Percentiles rank a stretch among this genome's conserved stretches.
These are phyloP conservation scores for Athalia cordata DNA, from an alignment of 2,888 invertebrate species.

Conservation along the genomic window DNA sequence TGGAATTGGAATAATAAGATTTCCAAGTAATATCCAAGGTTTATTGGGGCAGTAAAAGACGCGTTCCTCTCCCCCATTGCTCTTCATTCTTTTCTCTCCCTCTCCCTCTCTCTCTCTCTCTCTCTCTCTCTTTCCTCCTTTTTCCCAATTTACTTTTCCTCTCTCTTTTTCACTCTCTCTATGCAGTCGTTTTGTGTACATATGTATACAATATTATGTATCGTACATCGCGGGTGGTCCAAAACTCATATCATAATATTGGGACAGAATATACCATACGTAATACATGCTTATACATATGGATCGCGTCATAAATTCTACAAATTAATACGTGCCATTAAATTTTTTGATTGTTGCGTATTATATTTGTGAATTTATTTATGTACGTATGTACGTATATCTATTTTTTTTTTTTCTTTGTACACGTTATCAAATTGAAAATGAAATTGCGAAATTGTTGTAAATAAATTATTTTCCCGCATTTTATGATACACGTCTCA, in stretches of 20 bases:
- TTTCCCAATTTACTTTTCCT: neutral
- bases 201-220: too few species aligned
- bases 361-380: too few species aligned
- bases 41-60: constrained; percentile 43
- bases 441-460: too few species aligned
- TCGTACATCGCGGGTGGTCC: constrained; percentile 17
- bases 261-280: neutral
- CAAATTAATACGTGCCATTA: too few species aligned
- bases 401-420: too few species aligned
- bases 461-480: neutral
- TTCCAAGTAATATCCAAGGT: constrained; percentile 46
- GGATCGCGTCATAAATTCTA: too few species aligned
- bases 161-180: neutral
- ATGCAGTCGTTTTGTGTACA: too few species aligned
- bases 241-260: neutral
- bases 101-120: neutral
- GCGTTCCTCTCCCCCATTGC: constrained; percentile 7
- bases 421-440: too few species aligned
- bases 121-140: neutral
- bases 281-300: too few species aligned
- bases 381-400: neutral
- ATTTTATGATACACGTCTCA: constrained; percentile 7
- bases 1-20: constrained; percentile 50
- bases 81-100: neutral
- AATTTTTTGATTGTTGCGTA: too few species aligned